A percentile compares a stretch with the other conserved stretches of the same genome.
These are phyloP conservation scores for Terebella lapidaria DNA, from an alignment of 2,888 invertebrate genomes.

Conservation along the genomic window DNA sequence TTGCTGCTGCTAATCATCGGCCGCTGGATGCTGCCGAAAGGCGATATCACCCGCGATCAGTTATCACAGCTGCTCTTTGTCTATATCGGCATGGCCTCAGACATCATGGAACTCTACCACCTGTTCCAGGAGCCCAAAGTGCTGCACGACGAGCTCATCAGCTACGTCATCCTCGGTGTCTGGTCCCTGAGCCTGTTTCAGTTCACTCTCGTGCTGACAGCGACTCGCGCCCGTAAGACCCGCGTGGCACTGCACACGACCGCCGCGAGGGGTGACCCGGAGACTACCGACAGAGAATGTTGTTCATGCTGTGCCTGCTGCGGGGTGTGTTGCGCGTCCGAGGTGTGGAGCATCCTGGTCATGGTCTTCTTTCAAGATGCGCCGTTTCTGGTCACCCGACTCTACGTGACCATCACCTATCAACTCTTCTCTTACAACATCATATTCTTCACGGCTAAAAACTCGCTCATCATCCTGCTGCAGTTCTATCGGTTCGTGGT, in stretches of 20 bases:
- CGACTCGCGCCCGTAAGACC: slow-evolving; percentile 37
- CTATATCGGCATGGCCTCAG: slow-evolving; percentile 50
- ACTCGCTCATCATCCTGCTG: slow-evolving; percentile 32
- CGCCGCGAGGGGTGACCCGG: slow-evolving; percentile 1
- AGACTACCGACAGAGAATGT: not conserved
- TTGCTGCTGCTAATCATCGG: slow-evolving; percentile 38
- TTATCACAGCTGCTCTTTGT: slow-evolving; percentile 53
- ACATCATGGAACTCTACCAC: slow-evolving; percentile 40
- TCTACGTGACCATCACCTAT: slow-evolving; percentile 35
- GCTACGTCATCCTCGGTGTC: slow-evolving; percentile 53
- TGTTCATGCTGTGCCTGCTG: not conserved
- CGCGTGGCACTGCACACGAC: slow-evolving; percentile 22
- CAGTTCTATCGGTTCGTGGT: slow-evolving; percentile 35
- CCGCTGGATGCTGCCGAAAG: slow-evolving; percentile 44
- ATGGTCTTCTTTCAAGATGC: slow-evolving; percentile 55
- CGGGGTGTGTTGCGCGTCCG: slow-evolving; percentile 30
- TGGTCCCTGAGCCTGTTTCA: slow-evolving; percentile 49
- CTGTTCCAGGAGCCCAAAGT: slow-evolving; percentile 37
- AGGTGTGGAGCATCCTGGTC: slow-evolving; percentile 54
- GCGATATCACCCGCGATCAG: slow-evolving; percentile 46
- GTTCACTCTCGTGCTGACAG: slow-evolving; percentile 48
- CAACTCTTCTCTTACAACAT: slow-evolving; percentile 41
- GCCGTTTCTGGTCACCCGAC: slow-evolving; percentile 50
- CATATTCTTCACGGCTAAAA: slow-evolving; percentile 46
- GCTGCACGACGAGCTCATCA: slow-evolving; percentile 34